Conservation (phyloP, 2,797 vertebrate genomes). For the Selene dorsalis region DNA sequence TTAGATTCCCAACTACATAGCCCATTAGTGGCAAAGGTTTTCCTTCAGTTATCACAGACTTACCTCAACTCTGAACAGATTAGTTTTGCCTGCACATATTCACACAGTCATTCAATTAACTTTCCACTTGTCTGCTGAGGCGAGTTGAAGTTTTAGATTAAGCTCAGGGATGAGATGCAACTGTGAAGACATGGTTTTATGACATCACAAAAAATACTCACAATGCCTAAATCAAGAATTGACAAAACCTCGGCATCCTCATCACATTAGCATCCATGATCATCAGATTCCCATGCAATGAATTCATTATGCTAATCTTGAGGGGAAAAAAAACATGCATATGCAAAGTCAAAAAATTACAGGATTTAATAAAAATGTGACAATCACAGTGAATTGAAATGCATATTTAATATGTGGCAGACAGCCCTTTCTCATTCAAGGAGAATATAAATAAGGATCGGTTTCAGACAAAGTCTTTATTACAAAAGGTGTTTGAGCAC, state of each 20-base stretch:
- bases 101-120: not conserved
- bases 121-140: not conserved
- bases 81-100: not conserved
- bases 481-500: not conserved
- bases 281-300: not conserved
- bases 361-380: not conserved
- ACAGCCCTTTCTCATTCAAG: not conserved
- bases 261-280: not conserved
- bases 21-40: constrained; percentile 1
- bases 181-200: not conserved
- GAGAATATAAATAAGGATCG: not conserved
- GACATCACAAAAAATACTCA: not conserved
- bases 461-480: not conserved
- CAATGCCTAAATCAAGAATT: not conserved
- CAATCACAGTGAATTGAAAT: not conserved
- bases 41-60: not conserved
- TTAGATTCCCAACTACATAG: not conserved
- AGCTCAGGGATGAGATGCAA: not conserved
- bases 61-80: not conserved
- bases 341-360: not conserved
- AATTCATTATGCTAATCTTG: not conserved
- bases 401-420: not conserved
- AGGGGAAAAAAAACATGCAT: not conserved
- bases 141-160: not conserved
- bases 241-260: not conserved